phyloP scores from a whole-genome alignment of 2,888 invertebrate species.

The Troides aeacus region DNA sequence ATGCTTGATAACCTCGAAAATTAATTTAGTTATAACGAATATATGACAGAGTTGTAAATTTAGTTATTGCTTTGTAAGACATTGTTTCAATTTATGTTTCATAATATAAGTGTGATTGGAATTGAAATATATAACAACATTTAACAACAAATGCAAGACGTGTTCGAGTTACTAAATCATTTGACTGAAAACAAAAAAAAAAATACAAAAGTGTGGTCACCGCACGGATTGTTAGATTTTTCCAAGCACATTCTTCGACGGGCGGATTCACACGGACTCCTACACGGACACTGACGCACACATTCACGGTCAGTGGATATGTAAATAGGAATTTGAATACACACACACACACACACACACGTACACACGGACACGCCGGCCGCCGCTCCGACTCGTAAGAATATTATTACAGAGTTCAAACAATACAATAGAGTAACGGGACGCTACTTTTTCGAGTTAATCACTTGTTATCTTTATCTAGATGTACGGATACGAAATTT shows the following conservation, averaged over 20 bases:
- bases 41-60: too few relatives aligned
- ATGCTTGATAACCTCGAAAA: too few relatives aligned
- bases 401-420: constrained; percentile 38
- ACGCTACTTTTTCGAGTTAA: constrained; percentile 37
- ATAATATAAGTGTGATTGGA: too few relatives aligned
- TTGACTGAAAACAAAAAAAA: background rate
- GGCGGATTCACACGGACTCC: constrained; percentile 70
- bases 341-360: constrained; percentile 44
- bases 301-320: constrained; percentile 75
- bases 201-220: constrained; percentile 44
- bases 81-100: too few relatives aligned
- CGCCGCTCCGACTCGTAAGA: constrained; percentile 34
- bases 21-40: too few relatives aligned
- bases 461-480: constrained; percentile 33
- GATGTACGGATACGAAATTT: constrained; percentile 29
- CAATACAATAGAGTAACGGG: constrained; percentile 50
- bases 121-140: background rate
- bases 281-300: constrained; percentile 49
- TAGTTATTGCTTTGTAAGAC: too few relatives aligned
- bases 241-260: constrained; percentile 65
- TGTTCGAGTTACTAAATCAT: background rate
- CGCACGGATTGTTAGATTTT: constrained; percentile 55
- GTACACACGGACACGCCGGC: constrained; percentile 40
- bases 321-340: constrained; percentile 68
- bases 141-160: background rate